phyloP scores from a whole-genome alignment of 2,888 invertebrate genomes.

The Prosopocoilus inquinatus region DNA sequence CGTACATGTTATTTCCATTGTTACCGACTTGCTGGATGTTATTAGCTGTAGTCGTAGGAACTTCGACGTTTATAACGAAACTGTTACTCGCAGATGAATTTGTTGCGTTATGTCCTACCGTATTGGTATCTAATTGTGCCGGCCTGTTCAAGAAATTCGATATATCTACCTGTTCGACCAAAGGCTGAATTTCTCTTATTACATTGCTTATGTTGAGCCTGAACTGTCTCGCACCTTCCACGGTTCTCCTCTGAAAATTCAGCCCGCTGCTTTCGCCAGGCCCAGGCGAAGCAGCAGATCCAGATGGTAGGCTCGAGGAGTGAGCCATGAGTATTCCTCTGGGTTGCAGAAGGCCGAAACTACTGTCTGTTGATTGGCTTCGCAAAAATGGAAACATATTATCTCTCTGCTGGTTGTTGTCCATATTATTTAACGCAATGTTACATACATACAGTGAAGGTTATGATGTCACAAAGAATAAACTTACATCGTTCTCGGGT shows the following conservation, averaged over 20 bases:
- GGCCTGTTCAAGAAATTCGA: slow-evolving; percentile 37
- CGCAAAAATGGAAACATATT: slow-evolving; percentile 9
- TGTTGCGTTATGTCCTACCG: slow-evolving; percentile 16
- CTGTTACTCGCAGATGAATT: slow-evolving; percentile 9
- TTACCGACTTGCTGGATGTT: slow-evolving; percentile 27
- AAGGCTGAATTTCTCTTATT: slow-evolving; percentile 64
- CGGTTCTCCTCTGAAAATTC: slow-evolving; percentile 36
- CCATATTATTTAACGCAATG: background rate
- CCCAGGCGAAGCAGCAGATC: slow-evolving; percentile 2
- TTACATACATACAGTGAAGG: too few relatives aligned
- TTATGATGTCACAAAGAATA: too few relatives aligned
- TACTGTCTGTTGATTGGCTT: slow-evolving; percentile 16
- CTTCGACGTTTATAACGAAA: slow-evolving; percentile 39
- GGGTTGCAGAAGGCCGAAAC: slow-evolving; percentile 6
- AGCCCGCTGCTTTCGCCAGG: slow-evolving; percentile 1
- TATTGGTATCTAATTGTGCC: slow-evolving; percentile 28
- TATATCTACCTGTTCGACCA: slow-evolving; percentile 57
- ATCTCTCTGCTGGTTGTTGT: slow-evolving; percentile 9
- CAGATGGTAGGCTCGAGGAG: slow-evolving; percentile 9
- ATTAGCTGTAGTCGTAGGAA: slow-evolving; percentile 7
- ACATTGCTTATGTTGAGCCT: slow-evolving; percentile 46
- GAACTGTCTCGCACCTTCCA: slow-evolving; percentile 44
- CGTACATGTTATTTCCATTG: slow-evolving; percentile 28
- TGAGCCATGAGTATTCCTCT: slow-evolving; percentile 15
- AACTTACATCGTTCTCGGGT: too few relatives aligned